Evolutionary conservation across 2,797 vertebrate species (phyloP).

Genomic region (Ispidina lecontei): DNA sequence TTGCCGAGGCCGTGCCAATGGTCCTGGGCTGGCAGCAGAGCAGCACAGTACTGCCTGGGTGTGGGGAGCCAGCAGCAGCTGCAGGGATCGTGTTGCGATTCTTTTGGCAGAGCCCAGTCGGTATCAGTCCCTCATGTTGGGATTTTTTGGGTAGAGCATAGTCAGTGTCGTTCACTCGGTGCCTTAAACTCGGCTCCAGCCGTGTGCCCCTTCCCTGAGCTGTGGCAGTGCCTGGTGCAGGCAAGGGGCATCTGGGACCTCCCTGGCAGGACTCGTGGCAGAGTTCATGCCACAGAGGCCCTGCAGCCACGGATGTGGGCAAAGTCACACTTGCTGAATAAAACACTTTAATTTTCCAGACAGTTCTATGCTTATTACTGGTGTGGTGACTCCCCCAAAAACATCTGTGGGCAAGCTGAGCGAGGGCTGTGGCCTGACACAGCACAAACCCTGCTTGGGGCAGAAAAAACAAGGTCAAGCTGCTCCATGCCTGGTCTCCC

Average conservation of each 20-base stretch:
- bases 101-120: not conserved
- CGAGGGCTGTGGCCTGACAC: accelerated
- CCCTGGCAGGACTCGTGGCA: accelerated
- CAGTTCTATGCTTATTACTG: accelerated
- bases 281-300: not conserved
- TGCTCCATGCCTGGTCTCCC: not conserved
- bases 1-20: not conserved
- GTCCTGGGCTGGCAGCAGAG: not conserved
- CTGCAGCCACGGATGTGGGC: not conserved
- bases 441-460: not conserved
- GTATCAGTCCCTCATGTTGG: not conserved
- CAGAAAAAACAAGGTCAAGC: not conserved
- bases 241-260: not conserved
- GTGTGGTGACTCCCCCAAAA: not conserved
- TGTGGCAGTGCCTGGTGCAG: accelerated
- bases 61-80: not conserved
- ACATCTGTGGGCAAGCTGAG: not conserved
- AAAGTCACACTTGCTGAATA: constrained; percentile 56
- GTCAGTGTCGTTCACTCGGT: not conserved
- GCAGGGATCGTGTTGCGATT: not conserved
- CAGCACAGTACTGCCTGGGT: not conserved
- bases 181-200: not conserved
- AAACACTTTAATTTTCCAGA: constrained; percentile 56
- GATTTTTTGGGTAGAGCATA: not conserved
- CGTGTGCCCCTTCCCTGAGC: not conserved